Percentiles rank a stretch among this genome's conserved stretches.
Evolutionary conservation across 2,888 invertebrate genomes (phyloP).

Genomic region (Ophion costatus): DNA sequence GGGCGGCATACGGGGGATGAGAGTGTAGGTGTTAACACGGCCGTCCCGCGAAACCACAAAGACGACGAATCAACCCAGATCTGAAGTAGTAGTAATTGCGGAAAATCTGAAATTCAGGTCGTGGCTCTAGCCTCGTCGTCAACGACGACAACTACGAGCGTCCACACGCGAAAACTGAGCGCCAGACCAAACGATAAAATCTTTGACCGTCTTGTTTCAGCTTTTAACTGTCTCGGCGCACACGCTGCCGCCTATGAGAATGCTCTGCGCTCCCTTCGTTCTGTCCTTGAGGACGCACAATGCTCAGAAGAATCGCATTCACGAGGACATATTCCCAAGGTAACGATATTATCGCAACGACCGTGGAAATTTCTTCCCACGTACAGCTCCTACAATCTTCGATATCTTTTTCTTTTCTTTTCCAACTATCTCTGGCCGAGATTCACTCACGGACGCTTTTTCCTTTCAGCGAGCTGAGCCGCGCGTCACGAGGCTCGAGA

Average conservation of each 20-base stretch:
- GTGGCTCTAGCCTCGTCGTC: constrained; percentile 62
- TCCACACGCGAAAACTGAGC: constrained; percentile 39
- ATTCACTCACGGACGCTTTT: not conserved
- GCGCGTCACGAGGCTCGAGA: constrained; percentile 54
- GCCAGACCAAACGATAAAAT: constrained; percentile 57
- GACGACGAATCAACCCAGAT: constrained; percentile 77
- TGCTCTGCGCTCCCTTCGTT: constrained; percentile 81
- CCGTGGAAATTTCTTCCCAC: constrained; percentile 9
- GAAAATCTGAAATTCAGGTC: constrained; percentile 75
- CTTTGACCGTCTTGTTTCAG: constrained; percentile 68
- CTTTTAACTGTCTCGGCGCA: constrained; percentile 81
- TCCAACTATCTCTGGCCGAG: not conserved
- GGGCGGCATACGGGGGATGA: constrained; percentile 20
- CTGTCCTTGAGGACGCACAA: constrained; percentile 75
- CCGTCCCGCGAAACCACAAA: constrained; percentile 48
- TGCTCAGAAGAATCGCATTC: constrained; percentile 64
- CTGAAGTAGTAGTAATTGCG: constrained; percentile 77
- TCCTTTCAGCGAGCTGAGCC: constrained; percentile 49
- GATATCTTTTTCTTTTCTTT: constrained; percentile 11
- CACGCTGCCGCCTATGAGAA: constrained; percentile 82
- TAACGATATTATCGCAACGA: constrained; percentile 27
- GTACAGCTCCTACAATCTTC: not conserved
- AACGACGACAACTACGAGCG: constrained; percentile 22
- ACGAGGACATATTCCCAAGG: constrained; percentile 65
- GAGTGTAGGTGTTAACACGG: constrained; percentile 58